Evolutionary conservation across 2,113 vertebrate species (phyloP).

Genomic region (Syngnathus floridae): DNA sequence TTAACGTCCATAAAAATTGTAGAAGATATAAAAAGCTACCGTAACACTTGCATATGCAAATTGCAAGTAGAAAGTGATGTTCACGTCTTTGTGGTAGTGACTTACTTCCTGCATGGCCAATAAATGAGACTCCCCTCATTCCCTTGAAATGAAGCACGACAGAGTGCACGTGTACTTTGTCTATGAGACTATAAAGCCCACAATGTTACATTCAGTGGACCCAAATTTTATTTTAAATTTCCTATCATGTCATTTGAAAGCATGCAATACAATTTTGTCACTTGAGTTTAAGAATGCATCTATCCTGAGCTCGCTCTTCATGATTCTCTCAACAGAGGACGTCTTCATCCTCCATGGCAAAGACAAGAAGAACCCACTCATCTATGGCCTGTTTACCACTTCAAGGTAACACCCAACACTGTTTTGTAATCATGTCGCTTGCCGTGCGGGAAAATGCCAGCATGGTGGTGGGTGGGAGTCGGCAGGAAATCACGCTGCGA

Average conservation of each 20-base stretch:
- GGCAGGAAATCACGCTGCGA: constrained; percentile 7
- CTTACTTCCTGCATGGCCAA: no score
- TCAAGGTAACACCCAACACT: constrained; percentile 60
- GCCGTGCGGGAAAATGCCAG: constrained; percentile 2
- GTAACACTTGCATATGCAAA: no score
- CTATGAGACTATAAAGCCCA: no score
- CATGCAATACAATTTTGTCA: background rate
- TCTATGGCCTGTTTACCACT: constrained; percentile 77
- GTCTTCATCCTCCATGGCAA: constrained; percentile 73
- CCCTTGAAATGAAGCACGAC: no score
- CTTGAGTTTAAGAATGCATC: no score
- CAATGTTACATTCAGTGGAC: background rate
- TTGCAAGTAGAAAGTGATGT: no score
- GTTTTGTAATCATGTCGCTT: constrained; percentile 3
- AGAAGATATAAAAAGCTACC: no score
- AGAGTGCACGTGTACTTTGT: no score
- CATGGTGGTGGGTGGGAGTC: constrained; percentile 3
- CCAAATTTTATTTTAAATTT: background rate
- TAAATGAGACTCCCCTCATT: no score
- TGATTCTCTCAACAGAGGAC: constrained; percentile 63
- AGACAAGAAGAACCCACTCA: constrained; percentile 75
- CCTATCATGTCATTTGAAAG: background rate
- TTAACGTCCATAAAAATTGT: no score
- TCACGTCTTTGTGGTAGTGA: no score
- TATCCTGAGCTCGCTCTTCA: background rate